These are phyloP conservation scores for Hydropotes inermis DNA, from an alignment of 2,113 vertebrate genomes.

Conservation along the genomic window DNA sequence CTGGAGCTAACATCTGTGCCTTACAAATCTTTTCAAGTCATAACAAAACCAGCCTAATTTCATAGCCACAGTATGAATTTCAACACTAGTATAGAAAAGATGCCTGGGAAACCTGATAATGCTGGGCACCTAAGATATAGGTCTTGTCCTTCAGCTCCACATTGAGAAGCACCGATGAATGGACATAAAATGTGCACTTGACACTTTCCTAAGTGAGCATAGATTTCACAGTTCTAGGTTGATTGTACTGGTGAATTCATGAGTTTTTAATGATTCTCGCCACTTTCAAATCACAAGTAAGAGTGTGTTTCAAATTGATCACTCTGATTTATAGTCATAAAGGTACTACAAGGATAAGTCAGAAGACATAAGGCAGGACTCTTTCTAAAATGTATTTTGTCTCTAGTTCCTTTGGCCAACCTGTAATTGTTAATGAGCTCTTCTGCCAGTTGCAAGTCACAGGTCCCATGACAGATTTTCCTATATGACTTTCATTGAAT, in stretches of 20 bases:
- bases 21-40: constrained; percentile 37
- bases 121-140: neutral
- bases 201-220: neutral
- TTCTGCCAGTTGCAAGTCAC: constrained; percentile 17
- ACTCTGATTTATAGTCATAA: constrained; percentile 49
- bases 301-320: constrained; percentile 58
- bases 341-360: constrained; percentile 26
- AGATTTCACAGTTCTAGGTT: constrained; percentile 52
- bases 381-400: neutral
- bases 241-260: constrained; percentile 52
- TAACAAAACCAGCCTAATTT: constrained; percentile 38
- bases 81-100: neutral
- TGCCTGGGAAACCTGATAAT: neutral
- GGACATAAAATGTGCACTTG: constrained; percentile 51
- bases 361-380: constrained; percentile 26
- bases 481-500: constrained; percentile 39
- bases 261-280: constrained; percentile 65
- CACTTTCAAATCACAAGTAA: constrained; percentile 67
- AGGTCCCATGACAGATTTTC: neutral
- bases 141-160: constrained; percentile 39
- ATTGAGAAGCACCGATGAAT: constrained; percentile 10
- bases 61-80: constrained; percentile 35
- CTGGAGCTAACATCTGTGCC: constrained; percentile 60
- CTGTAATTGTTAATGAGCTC: neutral
- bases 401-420: neutral